A percentile compares a stretch with the other conserved stretches of the same genome.
Conservation (phyloP, 2,888 invertebrate genomes). For the Dioctria linearis region DNA sequence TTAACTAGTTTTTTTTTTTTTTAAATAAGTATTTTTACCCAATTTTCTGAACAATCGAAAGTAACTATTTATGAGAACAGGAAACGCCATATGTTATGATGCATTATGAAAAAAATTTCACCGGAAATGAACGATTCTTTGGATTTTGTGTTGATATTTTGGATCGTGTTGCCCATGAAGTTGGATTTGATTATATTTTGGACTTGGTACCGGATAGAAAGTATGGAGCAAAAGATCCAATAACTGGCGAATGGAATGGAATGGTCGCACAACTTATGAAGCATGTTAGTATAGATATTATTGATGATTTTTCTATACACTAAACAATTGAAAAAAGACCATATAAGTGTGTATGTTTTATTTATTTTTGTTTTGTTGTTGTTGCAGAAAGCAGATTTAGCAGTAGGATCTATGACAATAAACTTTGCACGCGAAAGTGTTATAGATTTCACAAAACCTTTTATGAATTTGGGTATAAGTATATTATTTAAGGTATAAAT, state of each 20-base stretch:
- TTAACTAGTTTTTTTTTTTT: conserved; percentile 6
- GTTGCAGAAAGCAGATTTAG: conserved; percentile 85
- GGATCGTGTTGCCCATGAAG: conserved; percentile 77
- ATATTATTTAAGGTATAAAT: conserved; percentile 83
- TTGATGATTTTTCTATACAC: too few relatives aligned
- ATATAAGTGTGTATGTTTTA: conserved; percentile 61
- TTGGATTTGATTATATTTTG: conserved; percentile 81
- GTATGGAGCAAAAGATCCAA: conserved; percentile 82
- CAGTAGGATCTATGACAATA: conserved; percentile 91
- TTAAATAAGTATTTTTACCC: too few relatives aligned
- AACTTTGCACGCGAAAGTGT: conserved; percentile 91
- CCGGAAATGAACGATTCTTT: conserved; percentile 82
- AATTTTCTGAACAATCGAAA: too few relatives aligned
- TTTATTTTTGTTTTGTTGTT: neutral
- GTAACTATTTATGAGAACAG: conserved; percentile 67
- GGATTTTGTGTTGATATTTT: conserved; percentile 86
- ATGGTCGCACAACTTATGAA: conserved; percentile 81
- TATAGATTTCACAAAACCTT: conserved; percentile 93
- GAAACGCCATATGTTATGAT: conserved; percentile 84
- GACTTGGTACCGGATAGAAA: conserved; percentile 81
- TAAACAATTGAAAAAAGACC: too few relatives aligned
- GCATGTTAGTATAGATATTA: conserved; percentile 73
- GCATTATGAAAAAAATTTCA: conserved; percentile 79
- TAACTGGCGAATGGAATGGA: conserved; percentile 84
- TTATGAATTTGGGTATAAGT: conserved; percentile 92